Evolutionary conservation across 2,888 invertebrate species (phyloP).

Genomic region (Chrysodeixis includens): DNA sequence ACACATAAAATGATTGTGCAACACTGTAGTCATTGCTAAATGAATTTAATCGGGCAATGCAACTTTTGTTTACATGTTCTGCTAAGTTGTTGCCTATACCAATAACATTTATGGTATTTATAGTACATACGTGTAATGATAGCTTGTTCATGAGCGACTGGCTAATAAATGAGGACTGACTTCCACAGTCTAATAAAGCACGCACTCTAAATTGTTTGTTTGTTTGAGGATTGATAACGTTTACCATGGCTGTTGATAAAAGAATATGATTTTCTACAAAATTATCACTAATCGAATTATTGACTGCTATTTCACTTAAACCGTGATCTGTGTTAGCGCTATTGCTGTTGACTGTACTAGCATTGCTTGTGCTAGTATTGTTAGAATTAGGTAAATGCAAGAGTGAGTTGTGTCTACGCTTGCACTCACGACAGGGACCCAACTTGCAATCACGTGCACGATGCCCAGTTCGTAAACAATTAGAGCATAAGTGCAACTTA

Average conservation of each 20-base stretch:
- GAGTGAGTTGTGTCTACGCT: constrained; percentile 11
- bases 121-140: background rate
- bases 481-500: constrained; percentile 12
- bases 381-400: constrained; percentile 10
- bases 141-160: constrained; percentile 14
- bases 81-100: constrained; percentile 19
- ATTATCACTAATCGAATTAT: background rate
- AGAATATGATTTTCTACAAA: constrained; percentile 5
- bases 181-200: too few relatives aligned
- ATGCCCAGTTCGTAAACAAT: constrained; percentile 17
- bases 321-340: background rate
- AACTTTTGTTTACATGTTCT: constrained; percentile 15
- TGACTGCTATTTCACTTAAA: background rate
- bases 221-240: constrained; percentile 5
- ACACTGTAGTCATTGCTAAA: constrained; percentile 8
- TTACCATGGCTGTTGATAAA: constrained; percentile 12
- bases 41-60: constrained; percentile 13
- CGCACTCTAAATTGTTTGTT: constrained; percentile 7
- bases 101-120: constrained; percentile 13
- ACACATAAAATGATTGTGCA: constrained; percentile 13
- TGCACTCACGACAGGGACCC: constrained; percentile 22
- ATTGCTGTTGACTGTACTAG: too few relatives aligned
- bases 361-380: too few relatives aligned
- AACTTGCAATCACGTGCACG: constrained; percentile 6
- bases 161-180: too few relatives aligned